phyloP scores from a whole-genome alignment of 2,888 invertebrate genomes.

The Punctoribates punctum region DNA sequence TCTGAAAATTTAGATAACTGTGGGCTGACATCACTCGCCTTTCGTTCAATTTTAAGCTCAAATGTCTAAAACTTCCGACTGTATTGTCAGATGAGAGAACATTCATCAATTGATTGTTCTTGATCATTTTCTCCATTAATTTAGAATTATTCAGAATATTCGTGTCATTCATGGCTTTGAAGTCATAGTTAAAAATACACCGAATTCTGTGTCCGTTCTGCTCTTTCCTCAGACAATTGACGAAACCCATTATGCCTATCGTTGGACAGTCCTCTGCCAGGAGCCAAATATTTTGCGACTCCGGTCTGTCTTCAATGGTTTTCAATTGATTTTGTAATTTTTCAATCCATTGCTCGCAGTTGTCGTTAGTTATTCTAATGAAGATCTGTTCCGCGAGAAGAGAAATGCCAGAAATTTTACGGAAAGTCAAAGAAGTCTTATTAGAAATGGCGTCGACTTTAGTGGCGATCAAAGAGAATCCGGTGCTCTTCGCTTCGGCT shows the following conservation, averaged over 20 bases:
- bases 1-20: constrained; percentile 90
- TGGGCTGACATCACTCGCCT: constrained; percentile 63
- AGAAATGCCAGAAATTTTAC: not conserved
- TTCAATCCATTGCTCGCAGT: constrained; percentile 69
- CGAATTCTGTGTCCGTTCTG: constrained; percentile 50
- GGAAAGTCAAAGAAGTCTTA: not conserved
- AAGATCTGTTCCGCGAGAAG: constrained; percentile 38
- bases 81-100: constrained; percentile 54
- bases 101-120: constrained; percentile 56
- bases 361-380: constrained; percentile 39
- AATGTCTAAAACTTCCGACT: not conserved
- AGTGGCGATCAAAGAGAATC: not conserved
- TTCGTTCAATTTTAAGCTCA: not conserved
- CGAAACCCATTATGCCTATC: constrained; percentile 57
- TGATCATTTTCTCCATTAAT: constrained; percentile 47
- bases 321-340: constrained; percentile 68
- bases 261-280: constrained; percentile 50
- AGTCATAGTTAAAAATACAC: constrained; percentile 41
- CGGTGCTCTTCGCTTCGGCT: not conserved
- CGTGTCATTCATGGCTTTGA: not conserved
- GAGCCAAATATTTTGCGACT: constrained; percentile 54
- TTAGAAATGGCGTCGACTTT: constrained; percentile 2
- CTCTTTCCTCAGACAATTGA: constrained; percentile 56
- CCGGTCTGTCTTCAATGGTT: constrained; percentile 55
- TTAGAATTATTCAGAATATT: constrained; percentile 19